Conservation (phyloP, 2,113 vertebrate species). For the Oplegnathus fasciatus region DNA sequence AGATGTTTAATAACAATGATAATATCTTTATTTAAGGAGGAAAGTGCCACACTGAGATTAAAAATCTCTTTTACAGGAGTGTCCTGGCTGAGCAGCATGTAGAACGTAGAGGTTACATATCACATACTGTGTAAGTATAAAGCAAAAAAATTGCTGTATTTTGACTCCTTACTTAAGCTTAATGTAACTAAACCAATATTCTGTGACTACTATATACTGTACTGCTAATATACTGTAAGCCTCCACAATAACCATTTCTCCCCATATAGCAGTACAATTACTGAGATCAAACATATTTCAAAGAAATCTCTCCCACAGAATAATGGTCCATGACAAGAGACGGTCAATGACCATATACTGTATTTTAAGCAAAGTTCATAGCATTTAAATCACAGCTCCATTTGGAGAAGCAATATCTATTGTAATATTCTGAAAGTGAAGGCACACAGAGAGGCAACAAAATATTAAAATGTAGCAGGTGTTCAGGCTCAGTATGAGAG, state of each 20-base stretch:
- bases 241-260: conserved; percentile 1
- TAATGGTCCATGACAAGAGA: conserved; percentile 31
- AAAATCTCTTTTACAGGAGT: not conserved
- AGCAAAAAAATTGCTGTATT: not conserved
- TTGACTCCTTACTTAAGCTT: conserved; percentile 9
- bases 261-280: conserved; percentile 5
- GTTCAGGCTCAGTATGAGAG: conserved; percentile 56
- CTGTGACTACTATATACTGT: too few relatives aligned
- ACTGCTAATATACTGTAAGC: too few relatives aligned
- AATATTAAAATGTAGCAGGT: conserved; percentile 68
- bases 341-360: conserved; percentile 12
- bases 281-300: conserved; percentile 28
- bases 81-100: not conserved
- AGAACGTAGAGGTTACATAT: not conserved
- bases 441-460: conserved; percentile 27
- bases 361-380: conserved; percentile 29
- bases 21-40: not conserved
- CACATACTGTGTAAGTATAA: not conserved
- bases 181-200: conserved; percentile 22
- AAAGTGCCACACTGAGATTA: not conserved
- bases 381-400: conserved; percentile 42
- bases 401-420: conserved; percentile 25
- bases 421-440: conserved; percentile 48
- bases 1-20: not conserved
- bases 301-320: conserved; percentile 8